Evolutionary conservation across 2,888 invertebrate genomes (phyloP).

Genomic region (Campopleginae sp.): DNA sequence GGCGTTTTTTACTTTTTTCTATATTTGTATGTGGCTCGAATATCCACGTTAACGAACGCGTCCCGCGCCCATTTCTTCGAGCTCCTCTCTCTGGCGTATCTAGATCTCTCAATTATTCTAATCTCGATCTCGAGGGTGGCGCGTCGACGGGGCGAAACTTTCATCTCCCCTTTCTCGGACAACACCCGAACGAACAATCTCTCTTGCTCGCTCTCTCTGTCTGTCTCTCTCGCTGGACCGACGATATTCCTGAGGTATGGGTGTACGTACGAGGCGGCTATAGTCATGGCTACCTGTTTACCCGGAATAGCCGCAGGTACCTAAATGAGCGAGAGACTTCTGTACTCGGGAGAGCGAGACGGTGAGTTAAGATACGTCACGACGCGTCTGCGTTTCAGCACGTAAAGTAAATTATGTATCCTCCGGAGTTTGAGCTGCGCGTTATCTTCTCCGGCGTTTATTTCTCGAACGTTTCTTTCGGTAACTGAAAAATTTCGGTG

Average conservation of each 20-base stretch:
- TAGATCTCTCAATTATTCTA: slow-evolving; percentile 74
- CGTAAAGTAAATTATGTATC: slow-evolving; percentile 49
- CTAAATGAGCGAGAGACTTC: slow-evolving; percentile 44
- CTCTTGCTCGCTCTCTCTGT: slow-evolving; percentile 14
- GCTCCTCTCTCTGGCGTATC: slow-evolving; percentile 60
- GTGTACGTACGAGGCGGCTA: slow-evolving; percentile 31
- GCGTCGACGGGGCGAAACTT: slow-evolving; percentile 46
- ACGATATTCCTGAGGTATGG: slow-evolving; percentile 40
- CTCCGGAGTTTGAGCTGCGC: slow-evolving; percentile 44
- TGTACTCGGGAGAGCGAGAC: slow-evolving; percentile 44
- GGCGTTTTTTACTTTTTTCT: slow-evolving; percentile 7
- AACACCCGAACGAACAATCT: slow-evolving; percentile 33
- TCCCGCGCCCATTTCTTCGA: slow-evolving; percentile 21
- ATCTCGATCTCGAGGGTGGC: slow-evolving; percentile 71
- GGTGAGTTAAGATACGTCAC: slow-evolving; percentile 57
- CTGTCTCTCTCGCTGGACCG: slow-evolving; percentile 8
- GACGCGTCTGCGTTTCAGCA: slow-evolving; percentile 33
- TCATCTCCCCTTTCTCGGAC: slow-evolving; percentile 44
- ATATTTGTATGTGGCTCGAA: slow-evolving; percentile 21
- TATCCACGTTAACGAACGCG: slow-evolving; percentile 66
- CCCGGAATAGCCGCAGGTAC: slow-evolving; percentile 66
- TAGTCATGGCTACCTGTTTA: slow-evolving; percentile 71
- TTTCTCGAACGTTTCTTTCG: neutral
- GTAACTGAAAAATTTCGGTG: neutral
- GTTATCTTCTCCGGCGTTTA: neutral